Conservation (phyloP, 2,888 invertebrate species). For the Lysandra bellargus region DNA sequence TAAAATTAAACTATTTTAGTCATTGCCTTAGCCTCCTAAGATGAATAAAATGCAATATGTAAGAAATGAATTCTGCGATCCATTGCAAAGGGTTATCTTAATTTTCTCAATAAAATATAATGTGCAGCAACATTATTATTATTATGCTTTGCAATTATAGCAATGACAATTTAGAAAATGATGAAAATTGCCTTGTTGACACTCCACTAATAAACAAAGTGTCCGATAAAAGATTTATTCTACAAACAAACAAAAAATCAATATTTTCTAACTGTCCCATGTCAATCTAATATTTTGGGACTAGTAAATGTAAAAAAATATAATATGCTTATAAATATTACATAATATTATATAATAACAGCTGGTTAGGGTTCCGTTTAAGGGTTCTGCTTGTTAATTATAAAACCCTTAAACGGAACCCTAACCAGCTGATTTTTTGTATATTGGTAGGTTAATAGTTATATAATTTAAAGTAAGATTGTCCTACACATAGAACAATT, state of each 20-base stretch:
- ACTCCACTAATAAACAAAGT: not conserved
- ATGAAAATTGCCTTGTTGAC: not conserved
- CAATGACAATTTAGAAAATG: not conserved
- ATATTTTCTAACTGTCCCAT: not conserved
- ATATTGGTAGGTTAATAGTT: no score
- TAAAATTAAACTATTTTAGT: not conserved
- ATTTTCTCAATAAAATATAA: not conserved
- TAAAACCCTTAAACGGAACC: no score
- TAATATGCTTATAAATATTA: no score
- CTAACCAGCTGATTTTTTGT: no score
- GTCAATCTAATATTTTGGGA: not conserved
- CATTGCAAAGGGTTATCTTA: not conserved
- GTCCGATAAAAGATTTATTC: not conserved
- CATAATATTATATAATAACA: no score
- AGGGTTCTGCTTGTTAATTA: no score
- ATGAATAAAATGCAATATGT: not conserved
- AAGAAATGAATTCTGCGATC: not conserved
- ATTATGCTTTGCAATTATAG: not conserved
- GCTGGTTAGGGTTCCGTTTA: no score
- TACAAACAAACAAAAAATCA: not conserved
- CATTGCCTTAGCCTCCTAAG: not conserved
- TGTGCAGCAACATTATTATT: not conserved
- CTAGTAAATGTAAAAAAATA: not conserved
- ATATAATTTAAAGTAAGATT: no score
- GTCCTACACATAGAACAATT: no score